Evolutionary conservation across 2,888 invertebrate genomes (phyloP).

Genomic region (Agriopis marginaria): DNA sequence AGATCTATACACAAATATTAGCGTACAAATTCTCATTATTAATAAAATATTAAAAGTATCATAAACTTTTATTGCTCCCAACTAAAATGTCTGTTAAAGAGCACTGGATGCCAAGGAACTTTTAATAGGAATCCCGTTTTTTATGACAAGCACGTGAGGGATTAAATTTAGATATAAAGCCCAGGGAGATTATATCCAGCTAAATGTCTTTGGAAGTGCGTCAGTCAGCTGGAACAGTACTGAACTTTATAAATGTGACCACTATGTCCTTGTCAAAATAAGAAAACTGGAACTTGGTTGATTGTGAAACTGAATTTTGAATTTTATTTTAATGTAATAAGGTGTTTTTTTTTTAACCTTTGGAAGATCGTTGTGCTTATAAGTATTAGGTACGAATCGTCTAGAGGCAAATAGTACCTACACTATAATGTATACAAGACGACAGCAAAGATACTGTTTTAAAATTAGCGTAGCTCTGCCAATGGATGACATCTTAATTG

Average conservation of each 20-base stretch:
- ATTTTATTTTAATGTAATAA: neutral
- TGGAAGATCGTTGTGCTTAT: neutral
- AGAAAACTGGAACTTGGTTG: constrained; percentile 2
- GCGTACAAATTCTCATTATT: neutral
- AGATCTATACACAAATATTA: too few relatives aligned
- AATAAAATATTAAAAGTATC: constrained; percentile 12
- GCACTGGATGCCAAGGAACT: constrained; percentile 57
- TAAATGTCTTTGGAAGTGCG: constrained; percentile 57
- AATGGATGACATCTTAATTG: too few relatives aligned
- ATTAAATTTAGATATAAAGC: constrained; percentile 59
- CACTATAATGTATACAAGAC: too few relatives aligned
- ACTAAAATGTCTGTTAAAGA: constrained; percentile 46
- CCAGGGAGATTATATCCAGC: constrained; percentile 45
- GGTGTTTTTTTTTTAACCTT: neutral
- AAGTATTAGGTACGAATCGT: neutral
- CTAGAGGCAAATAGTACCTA: too few relatives aligned
- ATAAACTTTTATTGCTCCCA: constrained; percentile 40
- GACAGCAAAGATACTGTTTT: too few relatives aligned
- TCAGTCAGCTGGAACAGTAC: constrained; percentile 47
- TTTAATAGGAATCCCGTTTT: constrained; percentile 56
- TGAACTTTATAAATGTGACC: constrained; percentile 19
- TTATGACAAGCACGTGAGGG: constrained; percentile 63
- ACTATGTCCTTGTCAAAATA: constrained; percentile 8
- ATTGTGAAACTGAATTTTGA: neutral
- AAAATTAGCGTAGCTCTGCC: too few relatives aligned